Percentiles rank a stretch among this genome's conserved stretches.
These are phyloP conservation scores for Drosophila suzukii DNA, from an alignment of 1,140 invertebrate genomes.

Conservation along the genomic window DNA sequence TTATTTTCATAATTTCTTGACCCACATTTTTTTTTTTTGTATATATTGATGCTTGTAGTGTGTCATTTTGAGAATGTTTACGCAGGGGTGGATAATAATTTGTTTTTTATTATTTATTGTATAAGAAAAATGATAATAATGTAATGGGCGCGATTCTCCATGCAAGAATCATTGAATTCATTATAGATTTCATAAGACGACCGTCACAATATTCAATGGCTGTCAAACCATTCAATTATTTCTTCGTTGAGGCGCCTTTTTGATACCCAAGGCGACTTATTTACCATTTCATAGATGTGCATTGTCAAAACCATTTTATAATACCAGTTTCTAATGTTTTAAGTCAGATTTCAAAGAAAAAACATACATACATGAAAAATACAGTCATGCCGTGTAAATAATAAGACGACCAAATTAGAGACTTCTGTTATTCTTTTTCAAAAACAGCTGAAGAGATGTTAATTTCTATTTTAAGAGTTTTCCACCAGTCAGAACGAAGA, in stretches of 20 bases:
- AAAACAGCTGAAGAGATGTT: slow-evolving; percentile 1
- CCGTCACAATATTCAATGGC: neutral
- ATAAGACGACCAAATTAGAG: neutral
- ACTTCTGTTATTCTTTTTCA: neutral
- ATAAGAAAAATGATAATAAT: slow-evolving; percentile 1
- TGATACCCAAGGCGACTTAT: neutral
- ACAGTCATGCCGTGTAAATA: slow-evolving; percentile 10
- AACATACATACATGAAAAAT: slow-evolving; percentile 5
- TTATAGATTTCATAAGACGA: neutral
- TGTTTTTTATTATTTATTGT: neutral
- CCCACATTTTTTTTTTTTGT: neutral
- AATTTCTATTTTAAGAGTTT: too few species aligned
- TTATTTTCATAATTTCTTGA: neutral
- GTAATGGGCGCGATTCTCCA: slow-evolving; percentile 4
- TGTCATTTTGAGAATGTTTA: neutral
- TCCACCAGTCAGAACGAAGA: neutral
- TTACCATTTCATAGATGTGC: neutral
- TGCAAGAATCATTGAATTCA: neutral
- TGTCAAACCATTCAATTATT: neutral
- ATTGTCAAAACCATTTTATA: neutral
- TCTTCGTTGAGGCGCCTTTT: neutral
- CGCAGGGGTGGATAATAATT: neutral
- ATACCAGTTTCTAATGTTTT: slow-evolving; percentile 5
- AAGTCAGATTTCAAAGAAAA: neutral
- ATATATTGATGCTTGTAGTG: neutral